Evolutionary conservation across 2,888 invertebrate species (phyloP).

Genomic region (Thera britannica): DNA sequence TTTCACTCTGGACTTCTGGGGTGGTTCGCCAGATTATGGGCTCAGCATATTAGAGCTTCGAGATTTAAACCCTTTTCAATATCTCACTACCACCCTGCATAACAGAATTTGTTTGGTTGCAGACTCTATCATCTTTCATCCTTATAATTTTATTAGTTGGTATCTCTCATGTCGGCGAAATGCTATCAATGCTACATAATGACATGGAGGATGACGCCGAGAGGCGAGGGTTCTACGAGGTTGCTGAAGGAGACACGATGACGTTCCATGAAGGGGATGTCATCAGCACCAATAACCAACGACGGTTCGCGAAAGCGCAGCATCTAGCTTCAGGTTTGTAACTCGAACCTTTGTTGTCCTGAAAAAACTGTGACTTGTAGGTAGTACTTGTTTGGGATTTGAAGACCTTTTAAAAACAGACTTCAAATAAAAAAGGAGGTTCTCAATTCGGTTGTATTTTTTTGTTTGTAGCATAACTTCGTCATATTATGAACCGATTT

Average conservation of each 20-base stretch:
- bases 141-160: constrained; percentile 77
- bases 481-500: too few species aligned
- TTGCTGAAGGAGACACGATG: constrained; percentile 64
- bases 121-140: constrained; percentile 80
- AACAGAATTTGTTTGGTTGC: constrained; percentile 35
- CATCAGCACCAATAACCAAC: constrained; percentile 77
- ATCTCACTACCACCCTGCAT: background rate
- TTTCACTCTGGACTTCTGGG: background rate
- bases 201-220: constrained; percentile 83
- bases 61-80: background rate
- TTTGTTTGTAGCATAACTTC: too few species aligned
- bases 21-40: background rate
- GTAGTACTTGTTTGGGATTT: too few species aligned
- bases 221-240: constrained; percentile 70
- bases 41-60: too few species aligned
- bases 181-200: constrained; percentile 77
- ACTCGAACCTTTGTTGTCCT: too few species aligned
- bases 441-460: too few species aligned
- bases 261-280: constrained; percentile 72
- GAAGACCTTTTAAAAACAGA: too few species aligned
- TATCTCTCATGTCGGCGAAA: constrained; percentile 78
- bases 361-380: too few species aligned
- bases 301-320: constrained; percentile 79
- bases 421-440: too few species aligned
- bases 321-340: constrained; percentile 74